Percentiles rank a stretch among this genome's conserved stretches.
phyloP scores from a whole-genome alignment of 1,140 invertebrate genomes.

The Scylla paramamosain region DNA sequence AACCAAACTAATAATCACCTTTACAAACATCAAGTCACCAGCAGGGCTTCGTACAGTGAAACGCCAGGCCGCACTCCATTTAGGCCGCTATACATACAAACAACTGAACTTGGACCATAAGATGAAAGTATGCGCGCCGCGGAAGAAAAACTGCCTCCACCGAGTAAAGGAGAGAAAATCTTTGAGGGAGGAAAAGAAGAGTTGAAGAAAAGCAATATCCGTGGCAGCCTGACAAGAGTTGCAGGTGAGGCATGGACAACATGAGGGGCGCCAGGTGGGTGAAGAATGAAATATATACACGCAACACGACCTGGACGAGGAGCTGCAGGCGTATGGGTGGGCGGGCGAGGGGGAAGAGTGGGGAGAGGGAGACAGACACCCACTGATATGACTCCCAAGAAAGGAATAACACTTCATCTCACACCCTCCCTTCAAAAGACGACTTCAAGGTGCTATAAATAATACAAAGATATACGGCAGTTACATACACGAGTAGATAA shows the following conservation, averaged over 20 bases:
- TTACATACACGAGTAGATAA: no score
- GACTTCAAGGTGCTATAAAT: no score
- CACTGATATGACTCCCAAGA: no score
- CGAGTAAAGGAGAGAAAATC: background rate
- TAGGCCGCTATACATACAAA: background rate
- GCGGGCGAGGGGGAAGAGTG: background rate
- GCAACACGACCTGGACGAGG: background rate
- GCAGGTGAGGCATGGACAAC: background rate
- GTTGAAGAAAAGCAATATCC: slow-evolving; percentile 22
- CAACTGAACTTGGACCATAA: background rate
- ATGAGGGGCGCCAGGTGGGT: background rate
- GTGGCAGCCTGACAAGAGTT: background rate
- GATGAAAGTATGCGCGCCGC: no score
- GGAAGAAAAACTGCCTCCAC: slow-evolving; percentile 11
- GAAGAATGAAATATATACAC: background rate
- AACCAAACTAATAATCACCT: no score
- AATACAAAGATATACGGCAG: no score
- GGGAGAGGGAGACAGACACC: background rate
- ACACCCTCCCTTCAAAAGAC: no score
- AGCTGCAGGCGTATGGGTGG: background rate
- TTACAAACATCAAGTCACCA: no score
- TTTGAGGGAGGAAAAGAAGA: background rate
- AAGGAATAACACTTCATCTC: no score
- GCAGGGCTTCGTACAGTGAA: no score
- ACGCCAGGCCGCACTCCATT: no score